A percentile compares a stretch with the other conserved stretches of the same genome.
Conservation (phyloP, 2,888 invertebrate genomes). For the Daptonema setosum region DNA sequence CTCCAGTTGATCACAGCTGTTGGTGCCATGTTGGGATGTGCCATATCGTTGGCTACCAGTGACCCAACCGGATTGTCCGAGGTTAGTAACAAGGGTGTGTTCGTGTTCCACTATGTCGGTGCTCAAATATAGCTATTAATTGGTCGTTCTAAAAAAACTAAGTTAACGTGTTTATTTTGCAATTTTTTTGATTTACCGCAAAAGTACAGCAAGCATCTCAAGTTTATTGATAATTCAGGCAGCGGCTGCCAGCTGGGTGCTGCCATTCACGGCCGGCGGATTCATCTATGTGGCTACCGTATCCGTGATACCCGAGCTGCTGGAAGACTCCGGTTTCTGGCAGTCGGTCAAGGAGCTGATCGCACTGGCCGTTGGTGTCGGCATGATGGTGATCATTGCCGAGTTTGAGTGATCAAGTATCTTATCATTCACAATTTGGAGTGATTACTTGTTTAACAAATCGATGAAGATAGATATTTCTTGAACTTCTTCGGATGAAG, state of each 20-base stretch:
- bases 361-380: conserved; percentile 20
- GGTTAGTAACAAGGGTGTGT: too few species aligned
- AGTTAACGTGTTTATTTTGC: too few species aligned
- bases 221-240: too few species aligned
- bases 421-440: too few species aligned
- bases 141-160: too few species aligned
- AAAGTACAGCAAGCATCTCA: too few species aligned
- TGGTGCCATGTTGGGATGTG: conserved; percentile 64
- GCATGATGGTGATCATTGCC: conserved; percentile 23
- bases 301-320: conserved; percentile 84
- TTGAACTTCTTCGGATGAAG: too few species aligned
- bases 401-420: conserved; percentile 19
- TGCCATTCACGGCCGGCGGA: conserved; percentile 56
- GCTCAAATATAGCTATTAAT: too few species aligned
- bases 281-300: conserved; percentile 99
- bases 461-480: too few species aligned
- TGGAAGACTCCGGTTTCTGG: conserved; percentile 43
- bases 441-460: too few species aligned
- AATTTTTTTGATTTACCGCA: too few species aligned
- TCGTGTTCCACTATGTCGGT: background rate
- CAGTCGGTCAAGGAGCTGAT: conserved; percentile 20
- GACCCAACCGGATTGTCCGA: conserved; percentile 18
- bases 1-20: conserved; percentile 78
- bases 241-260: conserved; percentile 58
- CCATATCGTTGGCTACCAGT: conserved; percentile 19